Base-by-base conservation (phyloP, 2,888 invertebrate species). In the Agrochola circellaris region DNA sequence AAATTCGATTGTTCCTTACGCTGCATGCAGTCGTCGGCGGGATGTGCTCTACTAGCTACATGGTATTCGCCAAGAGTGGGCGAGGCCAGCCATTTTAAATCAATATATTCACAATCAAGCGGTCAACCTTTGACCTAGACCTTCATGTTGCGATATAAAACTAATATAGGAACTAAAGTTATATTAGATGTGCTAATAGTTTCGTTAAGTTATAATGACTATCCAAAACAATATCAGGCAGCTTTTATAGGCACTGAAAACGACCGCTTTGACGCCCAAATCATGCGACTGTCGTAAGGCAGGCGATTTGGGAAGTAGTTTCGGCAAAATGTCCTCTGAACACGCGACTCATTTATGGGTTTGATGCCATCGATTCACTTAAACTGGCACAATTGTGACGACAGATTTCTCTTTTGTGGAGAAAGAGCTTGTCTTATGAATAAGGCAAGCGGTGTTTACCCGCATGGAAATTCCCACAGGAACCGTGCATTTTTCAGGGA, bases 281-380 rank as follows among this genome's bases (percentile, higher is more conserved):
- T 89, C 88, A 88, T 90, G 86, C 87, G 88, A 89, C 81, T 86
- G 88, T 90, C 88, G 90, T 89, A 90, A 90, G 90, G 87, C 82
- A 85, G 89, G 76, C 87, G 85, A 90, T 90, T 90, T 90, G 86
- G 88, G 82, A 75, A 84, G 85, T 80, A 82, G 87, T 89, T 88
- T 86, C 73, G 84, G 75, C 86, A 76, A 89, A 91, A 92, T 89
- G 83, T 87, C 77, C 74, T 83, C 75, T 80, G 58, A 88, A 79
- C 92, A 93, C 91, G 92, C 91, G 82, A 86, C 62, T 77, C 54
- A 81, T 86, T 83, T 86, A 74, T 84, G 73, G 74, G 69, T 77
- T 79, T 70, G 73, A 79, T 80, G 68, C 67, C 73, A 80, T 86
- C 77, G 74, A 76, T 80, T 80, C 71, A 71, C 71, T 73, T 71